Conservation (phyloP, 1,140 invertebrate genomes). For the Drosophila kurseongensis region DNA sequence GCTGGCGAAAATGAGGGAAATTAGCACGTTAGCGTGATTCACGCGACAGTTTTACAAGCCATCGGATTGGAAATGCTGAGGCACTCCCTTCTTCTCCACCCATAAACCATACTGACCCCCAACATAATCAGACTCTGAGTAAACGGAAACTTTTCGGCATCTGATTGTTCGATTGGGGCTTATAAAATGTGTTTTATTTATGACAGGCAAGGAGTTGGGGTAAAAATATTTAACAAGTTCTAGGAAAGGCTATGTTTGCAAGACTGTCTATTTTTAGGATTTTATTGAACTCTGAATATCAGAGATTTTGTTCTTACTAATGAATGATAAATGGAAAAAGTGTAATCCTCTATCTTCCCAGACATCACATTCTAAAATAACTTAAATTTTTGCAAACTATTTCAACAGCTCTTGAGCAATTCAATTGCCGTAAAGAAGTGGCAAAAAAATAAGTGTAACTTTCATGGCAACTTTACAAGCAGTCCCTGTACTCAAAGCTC, state of each 20-base stretch:
- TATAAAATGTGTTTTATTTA: constrained; percentile 20
- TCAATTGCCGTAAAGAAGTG: background rate
- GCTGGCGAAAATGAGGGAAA: constrained; percentile 59
- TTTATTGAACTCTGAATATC: too few relatives aligned
- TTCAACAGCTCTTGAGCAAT: background rate
- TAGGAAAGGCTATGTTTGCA: background rate
- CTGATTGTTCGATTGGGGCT: constrained; percentile 14
- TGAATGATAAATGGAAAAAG: too few relatives aligned
- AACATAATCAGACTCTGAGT: constrained; percentile 8
- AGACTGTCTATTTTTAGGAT: too few relatives aligned
- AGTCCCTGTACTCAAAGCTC: background rate
- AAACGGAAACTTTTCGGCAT: constrained; percentile 13
- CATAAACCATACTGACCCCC: background rate
- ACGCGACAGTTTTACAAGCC: constrained; percentile 66
- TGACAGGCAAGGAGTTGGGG: background rate
- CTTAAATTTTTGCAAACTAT: background rate
- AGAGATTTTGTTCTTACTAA: background rate
- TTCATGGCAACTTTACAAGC: constrained; percentile 6
- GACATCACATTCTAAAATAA: background rate
- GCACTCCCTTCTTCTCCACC: background rate
- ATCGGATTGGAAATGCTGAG: constrained; percentile 4
- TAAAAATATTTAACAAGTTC: background rate
- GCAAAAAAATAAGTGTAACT: constrained; percentile 3
- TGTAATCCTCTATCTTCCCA: background rate
- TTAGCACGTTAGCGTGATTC: constrained; percentile 79